Evolutionary conservation across 2,888 invertebrate species (phyloP).

Genomic region (Caenorhabditis imperialis): DNA sequence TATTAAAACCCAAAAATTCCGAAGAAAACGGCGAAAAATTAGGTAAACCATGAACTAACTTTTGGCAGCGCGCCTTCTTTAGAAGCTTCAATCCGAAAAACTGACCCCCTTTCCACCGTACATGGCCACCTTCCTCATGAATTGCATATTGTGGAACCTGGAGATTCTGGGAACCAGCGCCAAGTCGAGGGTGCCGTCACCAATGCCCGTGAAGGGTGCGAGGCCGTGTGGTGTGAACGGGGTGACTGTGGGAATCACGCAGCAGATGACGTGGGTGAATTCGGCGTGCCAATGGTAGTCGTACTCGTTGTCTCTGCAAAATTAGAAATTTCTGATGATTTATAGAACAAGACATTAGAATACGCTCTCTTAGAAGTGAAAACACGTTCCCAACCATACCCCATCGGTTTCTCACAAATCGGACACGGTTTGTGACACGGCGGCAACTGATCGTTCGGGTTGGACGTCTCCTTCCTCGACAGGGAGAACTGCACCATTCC

Average conservation of each 20-base stretch:
- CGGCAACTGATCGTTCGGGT: constrained; percentile 67
- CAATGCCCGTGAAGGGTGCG: constrained; percentile 71
- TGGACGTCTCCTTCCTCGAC: constrained; percentile 59
- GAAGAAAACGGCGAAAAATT: too few relatives aligned
- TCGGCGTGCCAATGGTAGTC: constrained; percentile 68
- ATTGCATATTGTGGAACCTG: constrained; percentile 72
- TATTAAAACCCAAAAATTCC: too few relatives aligned
- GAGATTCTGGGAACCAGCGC: constrained; percentile 73
- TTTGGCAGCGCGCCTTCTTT: neutral
- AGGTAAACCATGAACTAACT: too few relatives aligned
- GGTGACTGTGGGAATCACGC: constrained; percentile 74
- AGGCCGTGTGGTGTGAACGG: constrained; percentile 77
- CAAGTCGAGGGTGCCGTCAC: constrained; percentile 76
- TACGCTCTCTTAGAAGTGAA: too few relatives aligned
- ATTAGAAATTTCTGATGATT: too few relatives aligned
- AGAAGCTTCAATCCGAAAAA: neutral
- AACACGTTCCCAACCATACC: constrained; percentile 19
- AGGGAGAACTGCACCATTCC: constrained; percentile 65
- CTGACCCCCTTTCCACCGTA: constrained; percentile 71
- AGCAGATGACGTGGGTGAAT: constrained; percentile 75
- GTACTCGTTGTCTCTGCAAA: constrained; percentile 53
- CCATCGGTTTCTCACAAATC: constrained; percentile 63
- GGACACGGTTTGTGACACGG: constrained; percentile 69
- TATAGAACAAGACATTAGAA: too few relatives aligned
- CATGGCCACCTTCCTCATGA: constrained; percentile 76